Evolutionary conservation across 2,797 vertebrate species (phyloP).

Genomic region (Pipistrellus pygmaeus): DNA sequence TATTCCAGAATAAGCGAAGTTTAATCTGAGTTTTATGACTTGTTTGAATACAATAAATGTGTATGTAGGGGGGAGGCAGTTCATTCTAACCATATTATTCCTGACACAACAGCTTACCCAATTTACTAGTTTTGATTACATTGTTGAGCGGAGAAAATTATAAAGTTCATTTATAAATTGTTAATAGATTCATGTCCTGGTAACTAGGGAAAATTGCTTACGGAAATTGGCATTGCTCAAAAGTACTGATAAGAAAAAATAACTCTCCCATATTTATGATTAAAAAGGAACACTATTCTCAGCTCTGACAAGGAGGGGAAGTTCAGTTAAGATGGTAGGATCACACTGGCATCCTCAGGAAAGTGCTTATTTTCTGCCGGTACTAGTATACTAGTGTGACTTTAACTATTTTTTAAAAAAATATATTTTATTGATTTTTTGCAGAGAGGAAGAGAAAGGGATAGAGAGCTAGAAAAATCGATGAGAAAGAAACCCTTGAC

Average conservation of each 20-base stretch:
- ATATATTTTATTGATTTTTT: no score
- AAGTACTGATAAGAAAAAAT: constrained; percentile 8
- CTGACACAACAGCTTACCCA: constrained; percentile 14
- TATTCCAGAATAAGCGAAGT: neutral
- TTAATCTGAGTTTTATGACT: constrained; percentile 27
- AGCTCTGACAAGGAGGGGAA: neutral
- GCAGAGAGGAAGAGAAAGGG: no score
- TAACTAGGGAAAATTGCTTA: constrained; percentile 15
- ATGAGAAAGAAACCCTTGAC: no score
- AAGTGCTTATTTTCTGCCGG: constrained; percentile 14
- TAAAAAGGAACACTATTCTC: neutral
- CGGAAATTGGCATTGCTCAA: constrained; percentile 31
- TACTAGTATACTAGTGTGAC: neutral
- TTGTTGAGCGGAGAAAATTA: constrained; percentile 47
- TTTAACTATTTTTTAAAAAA: no score
- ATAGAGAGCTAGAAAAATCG: no score
- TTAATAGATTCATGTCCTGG: constrained; percentile 32
- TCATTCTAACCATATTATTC: constrained; percentile 18
- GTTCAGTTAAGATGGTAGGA: neutral
- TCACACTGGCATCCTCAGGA: neutral
- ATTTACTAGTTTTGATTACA: constrained; percentile 61
- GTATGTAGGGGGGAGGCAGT: neutral
- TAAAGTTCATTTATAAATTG: neutral
- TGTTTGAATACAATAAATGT: constrained; percentile 37
- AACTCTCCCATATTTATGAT: neutral